Conservation (phyloP, 2,888 invertebrate species). For the Blomia tropicalis region DNA sequence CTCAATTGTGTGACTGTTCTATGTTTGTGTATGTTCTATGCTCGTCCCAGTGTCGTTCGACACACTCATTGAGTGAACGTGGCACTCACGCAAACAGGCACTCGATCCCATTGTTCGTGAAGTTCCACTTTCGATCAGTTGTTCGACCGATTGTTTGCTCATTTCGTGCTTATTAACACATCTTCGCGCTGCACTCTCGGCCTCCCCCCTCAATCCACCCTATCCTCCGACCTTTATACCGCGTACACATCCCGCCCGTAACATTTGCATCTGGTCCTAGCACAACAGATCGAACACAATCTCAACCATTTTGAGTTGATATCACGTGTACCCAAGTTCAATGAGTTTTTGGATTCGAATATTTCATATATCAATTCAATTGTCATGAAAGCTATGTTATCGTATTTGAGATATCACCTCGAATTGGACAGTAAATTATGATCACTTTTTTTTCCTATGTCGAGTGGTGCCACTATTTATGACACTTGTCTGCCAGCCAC, state of each 20-base stretch:
- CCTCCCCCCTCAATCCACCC: too few relatives aligned
- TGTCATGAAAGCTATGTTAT: too few relatives aligned
- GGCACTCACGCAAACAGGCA: neutral
- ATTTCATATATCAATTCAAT: too few relatives aligned
- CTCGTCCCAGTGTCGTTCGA: too few relatives aligned
- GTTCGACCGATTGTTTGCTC: slow-evolving; percentile 6
- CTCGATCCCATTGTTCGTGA: neutral
- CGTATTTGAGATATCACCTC: too few relatives aligned
- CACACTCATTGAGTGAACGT: neutral
- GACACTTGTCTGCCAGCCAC: slow-evolving; percentile 13
- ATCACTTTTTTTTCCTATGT: neutral
- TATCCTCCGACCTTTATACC: too few relatives aligned
- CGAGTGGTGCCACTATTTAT: slow-evolving; percentile 1
- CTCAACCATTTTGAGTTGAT: too few relatives aligned
- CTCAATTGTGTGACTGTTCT: too few relatives aligned
- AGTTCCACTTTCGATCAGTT: neutral
- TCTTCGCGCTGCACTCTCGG: slow-evolving; percentile 8
- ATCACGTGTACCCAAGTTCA: too few relatives aligned
- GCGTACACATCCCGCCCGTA: slow-evolving; percentile 7
- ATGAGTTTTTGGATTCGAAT: too few relatives aligned
- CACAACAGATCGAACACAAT: too few relatives aligned
- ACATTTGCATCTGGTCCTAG: neutral
- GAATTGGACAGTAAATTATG: neutral
- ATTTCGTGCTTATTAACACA: slow-evolving; percentile 11
- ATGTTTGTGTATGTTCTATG: too few relatives aligned